A percentile compares a stretch with the other conserved stretches of the same genome.
phyloP scores from a whole-genome alignment of 2,888 invertebrate genomes.

The Mylabris sibirica region DNA sequence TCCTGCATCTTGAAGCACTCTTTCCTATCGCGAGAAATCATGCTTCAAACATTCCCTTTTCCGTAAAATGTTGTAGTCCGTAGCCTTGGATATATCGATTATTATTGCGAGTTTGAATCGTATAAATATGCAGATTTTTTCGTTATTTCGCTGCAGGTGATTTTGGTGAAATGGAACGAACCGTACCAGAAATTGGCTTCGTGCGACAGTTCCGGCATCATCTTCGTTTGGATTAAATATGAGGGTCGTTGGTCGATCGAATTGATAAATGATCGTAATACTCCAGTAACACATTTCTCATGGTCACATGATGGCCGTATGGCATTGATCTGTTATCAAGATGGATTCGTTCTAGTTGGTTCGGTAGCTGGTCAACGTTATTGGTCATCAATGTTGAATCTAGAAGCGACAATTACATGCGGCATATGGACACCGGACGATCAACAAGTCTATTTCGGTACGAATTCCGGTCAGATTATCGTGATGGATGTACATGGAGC shows the following conservation, averaged over 20 bases:
- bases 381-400: slow-evolving; percentile 97
- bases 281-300: slow-evolving; percentile 96
- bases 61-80: no score
- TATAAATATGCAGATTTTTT: slow-evolving; percentile 45
- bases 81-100: no score
- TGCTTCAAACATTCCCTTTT: no score
- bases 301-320: slow-evolving; percentile 99
- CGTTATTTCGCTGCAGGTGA: slow-evolving; percentile 71
- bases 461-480: slow-evolving; percentile 91
- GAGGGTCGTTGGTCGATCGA: slow-evolving; percentile 99
- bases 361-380: slow-evolving; percentile 97
- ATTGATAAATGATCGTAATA: slow-evolving; percentile 96
- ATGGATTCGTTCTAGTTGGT: slow-evolving; percentile 97
- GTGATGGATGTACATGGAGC: slow-evolving; percentile 97
- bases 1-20: no score
- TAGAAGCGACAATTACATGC: slow-evolving; percentile 93
- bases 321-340: slow-evolving; percentile 98
- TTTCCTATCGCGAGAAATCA: no score
- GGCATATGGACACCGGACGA: slow-evolving; percentile 99
- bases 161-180: slow-evolving; percentile 97
- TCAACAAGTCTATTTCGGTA: slow-evolving; percentile 96
- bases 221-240: slow-evolving; percentile 99
- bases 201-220: slow-evolving; percentile 96
- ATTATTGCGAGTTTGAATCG: no score
- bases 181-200: slow-evolving; percentile 97